phyloP scores from a whole-genome alignment of 1,140 invertebrate species.

The Caenorhabditis latens region DNA sequence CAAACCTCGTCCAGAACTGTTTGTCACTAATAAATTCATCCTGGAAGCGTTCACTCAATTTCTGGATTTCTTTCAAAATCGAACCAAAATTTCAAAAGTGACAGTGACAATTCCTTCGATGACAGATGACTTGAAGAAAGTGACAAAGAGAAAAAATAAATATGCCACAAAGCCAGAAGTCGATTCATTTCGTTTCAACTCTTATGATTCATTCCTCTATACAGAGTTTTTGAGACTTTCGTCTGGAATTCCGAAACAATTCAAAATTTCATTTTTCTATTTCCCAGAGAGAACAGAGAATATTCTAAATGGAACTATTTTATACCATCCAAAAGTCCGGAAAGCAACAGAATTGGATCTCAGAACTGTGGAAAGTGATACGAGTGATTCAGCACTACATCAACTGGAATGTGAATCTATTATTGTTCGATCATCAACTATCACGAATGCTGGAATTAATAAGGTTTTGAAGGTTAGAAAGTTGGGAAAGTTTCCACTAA shows the following conservation, averaged over 20 bases:
- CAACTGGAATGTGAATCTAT: slow-evolving; percentile 37
- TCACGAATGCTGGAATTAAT: slow-evolving; percentile 26
- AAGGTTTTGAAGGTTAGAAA: slow-evolving; percentile 13
- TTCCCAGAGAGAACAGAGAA: slow-evolving; percentile 2
- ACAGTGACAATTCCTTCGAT: slow-evolving; percentile 7
- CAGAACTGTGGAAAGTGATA: slow-evolving; percentile 24
- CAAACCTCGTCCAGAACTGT: slow-evolving; percentile 33
- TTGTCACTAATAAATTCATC: slow-evolving; percentile 12
- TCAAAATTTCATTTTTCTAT: slow-evolving; percentile 33
- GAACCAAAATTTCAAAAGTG: slow-evolving; percentile 8
- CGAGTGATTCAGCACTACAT: neutral
- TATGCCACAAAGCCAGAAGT: neutral
- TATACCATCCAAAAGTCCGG: slow-evolving; percentile 4
- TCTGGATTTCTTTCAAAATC: slow-evolving; percentile 10
- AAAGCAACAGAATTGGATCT: slow-evolving; percentile 24
- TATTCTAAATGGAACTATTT: slow-evolving; percentile 12
- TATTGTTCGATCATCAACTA: slow-evolving; percentile 3
- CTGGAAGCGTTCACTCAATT: slow-evolving; percentile 39
- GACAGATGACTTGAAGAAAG: slow-evolving; percentile 29
- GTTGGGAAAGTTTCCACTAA: neutral
- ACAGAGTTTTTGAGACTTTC: slow-evolving; percentile 7
- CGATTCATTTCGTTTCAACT: slow-evolving; percentile 34
- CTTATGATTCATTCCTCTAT: slow-evolving; percentile 23
- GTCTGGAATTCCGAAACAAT: slow-evolving; percentile 13
- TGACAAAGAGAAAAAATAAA: slow-evolving; percentile 26